These are phyloP conservation scores for Poecile atricapillus DNA, from an alignment of 2,113 vertebrate species.

Conservation along the genomic window DNA sequence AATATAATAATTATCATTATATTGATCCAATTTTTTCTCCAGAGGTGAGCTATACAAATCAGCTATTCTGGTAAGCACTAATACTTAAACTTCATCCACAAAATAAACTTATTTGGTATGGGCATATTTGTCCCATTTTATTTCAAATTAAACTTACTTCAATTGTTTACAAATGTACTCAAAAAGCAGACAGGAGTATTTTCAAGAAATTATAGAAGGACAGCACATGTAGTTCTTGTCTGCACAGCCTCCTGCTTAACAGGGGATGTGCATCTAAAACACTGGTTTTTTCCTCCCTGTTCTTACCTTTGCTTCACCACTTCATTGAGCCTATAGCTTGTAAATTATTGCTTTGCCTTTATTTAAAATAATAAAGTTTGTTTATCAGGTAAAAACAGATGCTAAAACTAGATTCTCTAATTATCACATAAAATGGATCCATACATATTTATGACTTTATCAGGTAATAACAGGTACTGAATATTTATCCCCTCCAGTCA, in stretches of 20 bases:
- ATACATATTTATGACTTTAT: conserved; percentile 78
- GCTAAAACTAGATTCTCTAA: conserved; percentile 73
- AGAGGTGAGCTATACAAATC: not conserved
- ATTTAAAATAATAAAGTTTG: conserved; percentile 67
- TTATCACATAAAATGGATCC: conserved; percentile 67
- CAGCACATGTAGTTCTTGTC: not conserved
- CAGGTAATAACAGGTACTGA: conserved; percentile 73
- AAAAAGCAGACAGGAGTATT: not conserved
- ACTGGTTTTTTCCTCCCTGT: not conserved
- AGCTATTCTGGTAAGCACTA: not conserved
- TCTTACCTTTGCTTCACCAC: conserved; percentile 11
- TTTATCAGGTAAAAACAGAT: conserved; percentile 75
- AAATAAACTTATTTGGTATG: not conserved
- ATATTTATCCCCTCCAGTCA: conserved; percentile 71
- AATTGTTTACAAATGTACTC: not conserved
- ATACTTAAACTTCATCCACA: not conserved
- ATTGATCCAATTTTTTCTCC: not conserved
- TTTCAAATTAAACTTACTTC: not conserved
- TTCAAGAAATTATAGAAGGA: not conserved
- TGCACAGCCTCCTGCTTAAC: not conserved
- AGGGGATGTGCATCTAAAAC: not conserved
- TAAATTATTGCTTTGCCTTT: conserved; percentile 57
- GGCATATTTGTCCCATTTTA: not conserved
- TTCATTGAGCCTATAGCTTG: not conserved
- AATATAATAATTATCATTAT: too few relatives aligned